Evolutionary conservation across 1,140 invertebrate genomes (phyloP), one percentile per base, ranked within the genome.

Genomic region (Drosophila nigrodunni): DNA sequence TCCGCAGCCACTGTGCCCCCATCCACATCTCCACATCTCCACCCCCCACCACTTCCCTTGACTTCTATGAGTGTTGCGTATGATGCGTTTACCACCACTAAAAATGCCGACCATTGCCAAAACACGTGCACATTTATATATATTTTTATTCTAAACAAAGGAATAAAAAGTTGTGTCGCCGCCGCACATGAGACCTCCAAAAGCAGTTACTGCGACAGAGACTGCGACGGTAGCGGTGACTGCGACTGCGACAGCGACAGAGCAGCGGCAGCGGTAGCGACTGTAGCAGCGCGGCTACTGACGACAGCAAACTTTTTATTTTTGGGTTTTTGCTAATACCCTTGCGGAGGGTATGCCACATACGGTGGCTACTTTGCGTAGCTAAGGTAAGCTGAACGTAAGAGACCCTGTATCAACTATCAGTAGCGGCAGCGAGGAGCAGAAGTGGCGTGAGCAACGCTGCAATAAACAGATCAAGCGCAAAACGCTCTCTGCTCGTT

Each of bases 141-240:
- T 82, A 72, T 71, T 88, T 78, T 88, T 78, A 80, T 91, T 91
- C 88, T 91, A 91, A 91, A 88, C 88, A 91, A 85, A 85, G 77
- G 77, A 81, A 87, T 90, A 88, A 91, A 91, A 91, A 85, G 73
- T 90, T 86, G 70, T 90, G 85, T 79, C 78, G 69, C 67, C 71
- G 30, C 70, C 65, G 81, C 88, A 90, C 80, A 90, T 88, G 88
- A 87, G 78, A 74, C 75, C 87, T 50, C 5, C 34, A 39, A 30
- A 30, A 30, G 25, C 25, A 30, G 25, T 30, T 30, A 30, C 25
- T 30, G 25, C 25, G 25, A 30, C 25, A 30, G 25, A 30, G 25
- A 30, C 13, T 25, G 13, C 37, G 21, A 25, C 47, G 30, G 11
- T 10, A 7, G 2, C 50, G 10, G 41, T n/a, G 37, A 7, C 37